These are phyloP conservation scores for Endotricha flammealis DNA, from an alignment of 2,888 invertebrate genomes.

Conservation along the genomic window DNA sequence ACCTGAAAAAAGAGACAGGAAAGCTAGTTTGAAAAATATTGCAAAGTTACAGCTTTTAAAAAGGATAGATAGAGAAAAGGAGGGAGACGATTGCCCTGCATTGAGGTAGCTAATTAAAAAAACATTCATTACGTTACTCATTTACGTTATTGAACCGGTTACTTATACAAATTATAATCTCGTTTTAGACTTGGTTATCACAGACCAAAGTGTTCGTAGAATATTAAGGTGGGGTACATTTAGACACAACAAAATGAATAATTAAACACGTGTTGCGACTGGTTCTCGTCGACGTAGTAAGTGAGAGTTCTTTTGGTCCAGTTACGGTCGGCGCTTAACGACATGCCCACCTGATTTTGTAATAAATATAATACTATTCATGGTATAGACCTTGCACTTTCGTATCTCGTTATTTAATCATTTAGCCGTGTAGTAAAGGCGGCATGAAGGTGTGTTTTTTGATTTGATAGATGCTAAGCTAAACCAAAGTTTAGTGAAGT, in stretches of 20 bases:
- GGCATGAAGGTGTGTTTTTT: no score
- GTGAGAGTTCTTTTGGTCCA: conserved; percentile 3
- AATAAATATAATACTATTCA: not conserved
- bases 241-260: conserved; percentile 24
- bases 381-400: no score
- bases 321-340: not conserved
- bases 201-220: conserved; percentile 7
- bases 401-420: no score
- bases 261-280: conserved; percentile 24
- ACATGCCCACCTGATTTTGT: not conserved
- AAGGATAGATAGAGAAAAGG: no score
- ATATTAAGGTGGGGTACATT: conserved; percentile 20
- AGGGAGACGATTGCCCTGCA: no score
- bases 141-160: not conserved
- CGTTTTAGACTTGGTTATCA: conserved; percentile 4
- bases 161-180: conserved; percentile 13
- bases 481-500: no score
- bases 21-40: no score
- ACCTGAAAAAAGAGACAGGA: no score
- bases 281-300: conserved; percentile 3
- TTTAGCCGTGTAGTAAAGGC: not conserved
- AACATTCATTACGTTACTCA: not conserved
- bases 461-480: no score
- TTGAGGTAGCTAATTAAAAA: no score
- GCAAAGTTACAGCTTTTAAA: no score